Percentiles rank a stretch among this genome's conserved stretches.
These are phyloP conservation scores for Champsocephalus gunnari DNA, from an alignment of 2,797 vertebrate genomes.

Conservation along the genomic window DNA sequence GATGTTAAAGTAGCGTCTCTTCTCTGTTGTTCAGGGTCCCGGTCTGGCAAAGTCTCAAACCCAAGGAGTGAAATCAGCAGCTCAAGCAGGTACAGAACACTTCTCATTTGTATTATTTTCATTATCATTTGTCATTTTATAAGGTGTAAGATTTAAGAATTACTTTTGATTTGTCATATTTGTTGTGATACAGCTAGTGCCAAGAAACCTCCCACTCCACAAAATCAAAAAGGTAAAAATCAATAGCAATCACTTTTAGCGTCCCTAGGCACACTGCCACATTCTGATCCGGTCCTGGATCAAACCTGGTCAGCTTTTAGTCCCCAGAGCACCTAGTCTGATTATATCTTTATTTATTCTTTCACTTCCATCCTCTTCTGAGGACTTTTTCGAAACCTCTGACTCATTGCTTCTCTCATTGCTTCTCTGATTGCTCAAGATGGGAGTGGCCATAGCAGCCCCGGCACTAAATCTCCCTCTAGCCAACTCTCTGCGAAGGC, in stretches of 20 bases:
- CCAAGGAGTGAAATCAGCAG: slow-evolving; percentile 85
- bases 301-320: slow-evolving; percentile 58
- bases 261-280: slow-evolving; percentile 16
- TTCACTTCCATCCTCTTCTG: not conserved
- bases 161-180: slow-evolving; percentile 56
- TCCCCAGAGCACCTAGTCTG: slow-evolving; percentile 4
- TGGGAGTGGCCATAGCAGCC: slow-evolving; percentile 94
- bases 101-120: not conserved
- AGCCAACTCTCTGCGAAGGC: slow-evolving; percentile 88
- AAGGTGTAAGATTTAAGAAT: slow-evolving; percentile 6
- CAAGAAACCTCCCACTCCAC: slow-evolving; percentile 75
- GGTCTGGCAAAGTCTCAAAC: slow-evolving; percentile 80
- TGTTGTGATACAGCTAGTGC: slow-evolving; percentile 78
- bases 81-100: slow-evolving; percentile 76
- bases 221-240: slow-evolving; percentile 77
- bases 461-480: slow-evolving; percentile 91
- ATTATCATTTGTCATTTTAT: not conserved
- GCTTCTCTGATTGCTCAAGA: slow-evolving; percentile 76
- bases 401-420: not conserved
- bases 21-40: slow-evolving; percentile 62
- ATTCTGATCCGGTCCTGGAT: slow-evolving; percentile 59
- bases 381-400: slow-evolving; percentile 10
- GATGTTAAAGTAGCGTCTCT: not conserved
- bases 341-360: not conserved
- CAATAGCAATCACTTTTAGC: slow-evolving; percentile 17